Evolutionary conservation across 2,113 vertebrate genomes (phyloP).

Genomic region (Elanoides forficatus): DNA sequence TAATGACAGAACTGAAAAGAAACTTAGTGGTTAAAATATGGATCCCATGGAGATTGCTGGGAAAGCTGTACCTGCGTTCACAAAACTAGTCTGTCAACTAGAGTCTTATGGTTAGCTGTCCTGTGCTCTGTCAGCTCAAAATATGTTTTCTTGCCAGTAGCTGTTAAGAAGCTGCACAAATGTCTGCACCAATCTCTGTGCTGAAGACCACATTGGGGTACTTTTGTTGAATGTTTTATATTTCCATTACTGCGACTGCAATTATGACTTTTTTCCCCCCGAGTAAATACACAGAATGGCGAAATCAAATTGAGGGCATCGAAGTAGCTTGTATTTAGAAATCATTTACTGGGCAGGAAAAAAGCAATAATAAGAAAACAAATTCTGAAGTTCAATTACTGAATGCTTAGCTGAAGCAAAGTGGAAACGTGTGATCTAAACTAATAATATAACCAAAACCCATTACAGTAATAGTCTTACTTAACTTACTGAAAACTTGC

Average conservation of each 20-base stretch:
- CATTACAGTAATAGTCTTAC: not conserved
- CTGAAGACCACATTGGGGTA: not conserved
- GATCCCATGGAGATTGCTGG: not conserved
- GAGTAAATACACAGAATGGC: not conserved
- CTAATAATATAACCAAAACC: not conserved
- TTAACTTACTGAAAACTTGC: not conserved
- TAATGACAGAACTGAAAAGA: not conserved
- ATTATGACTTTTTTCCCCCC: not conserved
- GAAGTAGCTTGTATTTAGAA: not conserved
- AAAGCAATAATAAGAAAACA: not conserved
- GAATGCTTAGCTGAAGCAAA: not conserved
- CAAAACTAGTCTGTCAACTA: too few species aligned
- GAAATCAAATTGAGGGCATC: not conserved
- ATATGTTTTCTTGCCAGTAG: not conserved
- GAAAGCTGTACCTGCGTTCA: not conserved
- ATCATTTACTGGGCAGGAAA: not conserved
- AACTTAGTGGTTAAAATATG: not conserved
- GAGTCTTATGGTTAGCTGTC: not conserved
- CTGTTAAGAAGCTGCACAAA: not conserved
- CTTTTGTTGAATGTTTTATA: not conserved
- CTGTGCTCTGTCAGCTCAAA: not conserved
- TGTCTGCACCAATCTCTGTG: not conserved
- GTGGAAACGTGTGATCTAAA: not conserved
- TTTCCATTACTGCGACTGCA: not conserved
- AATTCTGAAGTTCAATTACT: not conserved